Conservation (phyloP, 1,140 invertebrate species). For the Drosophila pallidifrons region DNA sequence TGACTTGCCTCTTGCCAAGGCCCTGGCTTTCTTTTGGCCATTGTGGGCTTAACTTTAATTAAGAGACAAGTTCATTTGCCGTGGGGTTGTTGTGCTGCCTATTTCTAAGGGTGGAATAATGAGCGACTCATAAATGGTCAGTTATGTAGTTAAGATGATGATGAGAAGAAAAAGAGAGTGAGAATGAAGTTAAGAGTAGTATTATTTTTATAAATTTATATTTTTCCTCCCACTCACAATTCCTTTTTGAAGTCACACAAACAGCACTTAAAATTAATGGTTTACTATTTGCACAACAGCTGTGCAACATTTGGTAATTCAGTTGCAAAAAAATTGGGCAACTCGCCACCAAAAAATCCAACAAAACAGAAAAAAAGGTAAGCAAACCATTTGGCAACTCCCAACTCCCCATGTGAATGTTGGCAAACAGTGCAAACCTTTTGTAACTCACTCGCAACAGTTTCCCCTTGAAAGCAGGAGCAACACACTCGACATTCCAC, state of each 20-base stretch:
- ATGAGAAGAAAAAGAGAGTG: neutral
- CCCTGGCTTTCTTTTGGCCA: slow-evolving; percentile 25
- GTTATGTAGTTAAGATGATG: neutral
- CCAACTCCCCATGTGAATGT: slow-evolving; percentile 52
- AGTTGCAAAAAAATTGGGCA: slow-evolving; percentile 34
- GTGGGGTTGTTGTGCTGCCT: slow-evolving; percentile 5
- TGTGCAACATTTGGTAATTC: slow-evolving; percentile 58
- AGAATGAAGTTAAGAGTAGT: neutral
- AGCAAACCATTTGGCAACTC: slow-evolving; percentile 48
- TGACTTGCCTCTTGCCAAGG: slow-evolving; percentile 31
- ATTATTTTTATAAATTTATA: no score
- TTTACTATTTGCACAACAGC: slow-evolving; percentile 77
- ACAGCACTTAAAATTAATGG: slow-evolving; percentile 79
- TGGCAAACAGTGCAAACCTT: slow-evolving; percentile 78
- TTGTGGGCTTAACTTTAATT: slow-evolving; percentile 84
- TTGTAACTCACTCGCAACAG: slow-evolving; percentile 73
- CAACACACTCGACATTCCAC: neutral
- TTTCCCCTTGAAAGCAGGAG: slow-evolving; percentile 4
- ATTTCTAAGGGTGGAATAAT: slow-evolving; percentile 24
- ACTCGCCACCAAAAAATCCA: neutral
- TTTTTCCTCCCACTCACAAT: no score
- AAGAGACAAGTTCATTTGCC: slow-evolving; percentile 67
- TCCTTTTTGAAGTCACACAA: slow-evolving; percentile 10
- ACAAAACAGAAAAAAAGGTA: slow-evolving; percentile 16
- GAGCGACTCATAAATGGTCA: slow-evolving; percentile 1